Conservation (phyloP, 2,797 vertebrate genomes). For the Alca torda region DNA sequence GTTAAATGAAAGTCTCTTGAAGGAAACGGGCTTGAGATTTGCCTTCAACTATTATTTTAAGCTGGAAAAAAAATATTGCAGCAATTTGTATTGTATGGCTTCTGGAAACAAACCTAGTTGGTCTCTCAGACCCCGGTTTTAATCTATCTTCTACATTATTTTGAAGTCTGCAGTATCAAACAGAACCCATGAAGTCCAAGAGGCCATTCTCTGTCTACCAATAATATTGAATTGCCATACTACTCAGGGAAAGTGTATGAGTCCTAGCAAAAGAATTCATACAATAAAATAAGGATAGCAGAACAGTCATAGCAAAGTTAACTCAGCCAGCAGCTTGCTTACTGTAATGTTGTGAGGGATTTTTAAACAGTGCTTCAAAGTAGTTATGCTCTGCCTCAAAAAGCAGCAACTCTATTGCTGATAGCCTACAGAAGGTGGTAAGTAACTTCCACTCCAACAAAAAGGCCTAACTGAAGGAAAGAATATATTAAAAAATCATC, state of each 20-base stretch:
- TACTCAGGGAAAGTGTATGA: rapidly evolving
- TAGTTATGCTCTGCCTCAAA: background rate
- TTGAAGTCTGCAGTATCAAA: background rate
- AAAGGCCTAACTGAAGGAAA: background rate
- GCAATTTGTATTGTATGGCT: background rate
- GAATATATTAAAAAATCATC: background rate
- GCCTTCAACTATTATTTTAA: background rate
- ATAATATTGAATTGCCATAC: background rate
- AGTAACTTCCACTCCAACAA: background rate
- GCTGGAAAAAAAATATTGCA: background rate
- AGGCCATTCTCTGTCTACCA: background rate
- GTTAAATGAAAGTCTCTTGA: background rate
- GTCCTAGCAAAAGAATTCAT: background rate
- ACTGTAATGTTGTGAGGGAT: background rate
- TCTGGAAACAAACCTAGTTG: background rate
- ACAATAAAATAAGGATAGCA: background rate
- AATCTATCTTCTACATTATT: background rate
- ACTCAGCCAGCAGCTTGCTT: background rate
- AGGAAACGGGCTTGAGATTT: background rate
- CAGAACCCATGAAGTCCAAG: background rate
- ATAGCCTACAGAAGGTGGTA: background rate
- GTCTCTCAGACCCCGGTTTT: background rate
- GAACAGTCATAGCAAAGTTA: background rate
- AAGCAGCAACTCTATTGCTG: background rate
- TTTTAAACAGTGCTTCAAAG: background rate